Evolutionary conservation across 2,797 vertebrate genomes (phyloP), one percentile per base, ranked within the genome.

Genomic region (Hyperoplus lanceolatus): DNA sequence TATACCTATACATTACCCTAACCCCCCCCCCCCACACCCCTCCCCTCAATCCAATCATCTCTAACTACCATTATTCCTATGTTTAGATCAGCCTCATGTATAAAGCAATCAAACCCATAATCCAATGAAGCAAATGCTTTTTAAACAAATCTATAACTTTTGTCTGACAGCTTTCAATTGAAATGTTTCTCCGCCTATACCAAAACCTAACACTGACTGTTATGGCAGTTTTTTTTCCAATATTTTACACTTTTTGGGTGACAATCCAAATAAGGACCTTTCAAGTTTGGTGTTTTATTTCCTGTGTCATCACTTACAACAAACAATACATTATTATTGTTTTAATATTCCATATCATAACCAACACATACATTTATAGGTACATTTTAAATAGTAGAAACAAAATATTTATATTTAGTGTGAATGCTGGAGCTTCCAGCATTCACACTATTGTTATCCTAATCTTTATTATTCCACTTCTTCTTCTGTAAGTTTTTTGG

Each of bases 81-180:
- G 51, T 71, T 87, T 79, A 88, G 81, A 89, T 84, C 77, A 83
- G 70, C 82, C 85, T 77, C 81, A 79, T 81, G 66, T 86, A 51
- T 51, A 63, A 70, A 49, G 36, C 42, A 41, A 74, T 42, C 38
- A 51, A 72, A 84, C 15, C 51, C 62, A 79, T 80, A 73, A 65
- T 48, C 11, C 65, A 71, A 53, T 74, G 14, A 75, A 72, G 80
- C 43, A 50, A 75, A 67, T 84, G 77, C 62, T 51, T 69, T 79
- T 85, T 84, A 70, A 87, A 82, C 62, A 73, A 57, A 71, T 72
- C 54, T 67, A 79, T 75, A 83, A 87, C 49, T 55, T 83, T 75
- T 79, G 42, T 91, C 84, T 92, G 89, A 89, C 80, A 88, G 89
- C 92, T 91, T 92, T 93, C 85, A 90, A 84, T 59, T 85, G 73